A percentile compares a stretch with the other conserved stretches of the same genome.
phyloP scores from a whole-genome alignment of 2,113 vertebrate genomes.

The Corythornis madagascariensis region DNA sequence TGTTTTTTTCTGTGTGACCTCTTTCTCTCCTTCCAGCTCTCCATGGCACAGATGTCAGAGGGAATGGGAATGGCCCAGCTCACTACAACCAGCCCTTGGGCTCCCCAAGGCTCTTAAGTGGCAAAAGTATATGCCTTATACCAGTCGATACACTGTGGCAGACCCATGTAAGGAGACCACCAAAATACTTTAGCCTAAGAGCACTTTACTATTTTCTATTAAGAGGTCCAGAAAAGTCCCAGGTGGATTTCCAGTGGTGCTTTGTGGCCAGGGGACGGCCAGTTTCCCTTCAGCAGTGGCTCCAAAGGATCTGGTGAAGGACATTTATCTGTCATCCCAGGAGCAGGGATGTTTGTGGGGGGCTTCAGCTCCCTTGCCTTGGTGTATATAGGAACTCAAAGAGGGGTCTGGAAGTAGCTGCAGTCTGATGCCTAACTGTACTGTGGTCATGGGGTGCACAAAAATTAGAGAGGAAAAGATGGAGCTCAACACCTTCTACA shows the following conservation, averaged over 20 bases:
- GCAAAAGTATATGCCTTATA: background rate
- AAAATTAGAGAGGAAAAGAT: background rate
- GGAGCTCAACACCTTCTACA: background rate
- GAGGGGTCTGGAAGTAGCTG: background rate
- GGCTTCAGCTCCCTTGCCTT: background rate
- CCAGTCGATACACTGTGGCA: too few species aligned
- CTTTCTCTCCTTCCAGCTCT: background rate
- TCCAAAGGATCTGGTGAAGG: background rate
- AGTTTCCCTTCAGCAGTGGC: background rate
- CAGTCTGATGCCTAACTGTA: background rate
- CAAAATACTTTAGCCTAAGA: rapidly evolving
- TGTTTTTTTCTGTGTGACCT: background rate
- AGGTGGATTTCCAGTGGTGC: background rate
- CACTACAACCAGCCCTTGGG: rapidly evolving
- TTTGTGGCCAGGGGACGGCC: background rate
- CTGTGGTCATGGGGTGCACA: background rate
- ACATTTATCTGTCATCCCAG: background rate
- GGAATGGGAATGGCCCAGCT: background rate
- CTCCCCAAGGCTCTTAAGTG: rapidly evolving
- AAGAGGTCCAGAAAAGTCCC: background rate
- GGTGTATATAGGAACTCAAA: background rate
- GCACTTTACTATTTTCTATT: background rate
- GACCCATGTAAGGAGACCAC: background rate
- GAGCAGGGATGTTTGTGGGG: background rate
- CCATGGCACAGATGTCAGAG: background rate